Evolutionary conservation across 2,797 vertebrate genomes (phyloP).

Genomic region (Chelonia mydas): DNA sequence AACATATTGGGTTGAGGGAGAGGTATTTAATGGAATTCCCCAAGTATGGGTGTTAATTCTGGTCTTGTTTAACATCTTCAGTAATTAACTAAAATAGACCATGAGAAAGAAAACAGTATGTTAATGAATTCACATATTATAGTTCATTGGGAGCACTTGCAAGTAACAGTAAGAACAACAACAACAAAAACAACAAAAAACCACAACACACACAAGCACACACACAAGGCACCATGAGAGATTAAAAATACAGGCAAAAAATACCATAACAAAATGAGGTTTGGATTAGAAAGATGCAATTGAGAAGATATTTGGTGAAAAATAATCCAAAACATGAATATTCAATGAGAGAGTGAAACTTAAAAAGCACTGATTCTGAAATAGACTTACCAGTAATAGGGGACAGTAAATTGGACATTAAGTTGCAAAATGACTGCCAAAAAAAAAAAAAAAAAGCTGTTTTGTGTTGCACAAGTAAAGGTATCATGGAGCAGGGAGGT

Average conservation of each 20-base stretch:
- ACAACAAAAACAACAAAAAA: slow-evolving; percentile 39
- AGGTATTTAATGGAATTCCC: not conserved
- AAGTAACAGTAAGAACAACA: slow-evolving; percentile 71
- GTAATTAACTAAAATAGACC: slow-evolving; percentile 48
- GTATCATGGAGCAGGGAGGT: not conserved
- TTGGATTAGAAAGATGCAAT: slow-evolving; percentile 72
- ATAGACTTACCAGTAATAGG: not conserved
- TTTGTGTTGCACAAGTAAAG: not conserved
- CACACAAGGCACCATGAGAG: slow-evolving; percentile 54
- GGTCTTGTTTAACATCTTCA: slow-evolving; percentile 54
- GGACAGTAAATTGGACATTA: not conserved
- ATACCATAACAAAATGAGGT: slow-evolving; percentile 69
- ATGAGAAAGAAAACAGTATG: slow-evolving; percentile 46
- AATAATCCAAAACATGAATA: slow-evolving; percentile 72
- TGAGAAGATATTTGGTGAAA: slow-evolving; percentile 70
- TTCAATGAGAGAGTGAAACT: slow-evolving; percentile 42
- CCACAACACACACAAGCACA: slow-evolving; percentile 7
- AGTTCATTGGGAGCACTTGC: slow-evolving; percentile 69
- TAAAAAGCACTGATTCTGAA: not conserved
- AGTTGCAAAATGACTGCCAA: slow-evolving; percentile 61
- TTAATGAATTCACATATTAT: slow-evolving; percentile 66
- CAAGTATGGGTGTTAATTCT: not conserved
- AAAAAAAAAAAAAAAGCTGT: not conserved
- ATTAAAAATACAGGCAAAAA: slow-evolving; percentile 64
- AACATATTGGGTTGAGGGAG: not conserved